phyloP scores from a whole-genome alignment of 2,888 invertebrate species.

The Callinectes sapidus region DNA sequence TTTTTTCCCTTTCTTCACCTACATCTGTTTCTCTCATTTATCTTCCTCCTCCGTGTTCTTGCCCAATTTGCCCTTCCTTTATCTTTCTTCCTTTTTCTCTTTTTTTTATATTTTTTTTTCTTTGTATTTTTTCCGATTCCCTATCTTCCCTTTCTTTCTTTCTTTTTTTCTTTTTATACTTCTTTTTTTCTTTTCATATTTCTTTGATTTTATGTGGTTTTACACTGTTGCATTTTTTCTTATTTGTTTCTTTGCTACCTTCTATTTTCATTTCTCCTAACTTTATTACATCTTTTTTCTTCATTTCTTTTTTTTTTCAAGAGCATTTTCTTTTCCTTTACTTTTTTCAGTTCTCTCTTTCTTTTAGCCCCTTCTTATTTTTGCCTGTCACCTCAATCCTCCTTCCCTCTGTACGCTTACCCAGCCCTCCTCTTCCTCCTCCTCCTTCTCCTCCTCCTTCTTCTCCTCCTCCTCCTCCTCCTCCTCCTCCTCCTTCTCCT shows the following conservation, averaged over 20 bases:
- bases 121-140: too few relatives aligned
- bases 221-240: too few relatives aligned
- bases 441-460: background rate
- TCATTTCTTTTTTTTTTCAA: background rate
- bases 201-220: too few relatives aligned
- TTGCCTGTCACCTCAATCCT: background rate
- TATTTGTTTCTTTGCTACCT: background rate
- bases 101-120: background rate
- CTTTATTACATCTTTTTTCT: too few relatives aligned
- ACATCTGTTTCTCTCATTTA: too few relatives aligned
- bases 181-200: too few relatives aligned
- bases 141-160: too few relatives aligned
- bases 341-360: background rate
- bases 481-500: constrained; percentile 33
- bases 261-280: background rate
- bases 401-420: background rate
- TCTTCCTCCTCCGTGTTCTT: too few relatives aligned
- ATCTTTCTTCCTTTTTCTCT: background rate
- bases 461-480: constrained; percentile 23
- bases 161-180: too few relatives aligned
- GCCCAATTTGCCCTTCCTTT: too few relatives aligned
- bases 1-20: too few relatives aligned
- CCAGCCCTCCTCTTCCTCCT: background rate
- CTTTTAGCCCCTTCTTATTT: background rate
- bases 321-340: background rate